Evolutionary conservation across 2,888 invertebrate genomes (phyloP).

Genomic region (Phoronis australis): DNA sequence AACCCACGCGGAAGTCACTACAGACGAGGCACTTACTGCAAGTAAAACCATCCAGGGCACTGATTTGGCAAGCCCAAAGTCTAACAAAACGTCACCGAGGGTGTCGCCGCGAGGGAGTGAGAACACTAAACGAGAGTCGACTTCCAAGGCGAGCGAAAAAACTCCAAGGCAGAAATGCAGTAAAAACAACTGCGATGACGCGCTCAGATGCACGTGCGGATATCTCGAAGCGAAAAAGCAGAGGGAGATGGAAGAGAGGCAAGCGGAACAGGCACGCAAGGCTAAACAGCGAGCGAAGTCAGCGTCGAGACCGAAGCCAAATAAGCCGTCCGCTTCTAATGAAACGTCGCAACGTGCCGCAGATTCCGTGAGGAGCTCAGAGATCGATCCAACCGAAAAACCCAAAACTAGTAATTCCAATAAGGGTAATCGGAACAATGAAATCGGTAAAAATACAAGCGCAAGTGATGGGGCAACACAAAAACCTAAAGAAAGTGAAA

Average conservation of each 20-base stretch:
- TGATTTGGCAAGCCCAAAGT: neutral
- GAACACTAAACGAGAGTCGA: constrained; percentile 12
- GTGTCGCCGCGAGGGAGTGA: constrained; percentile 2
- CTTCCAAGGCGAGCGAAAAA: constrained; percentile 12
- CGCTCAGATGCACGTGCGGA: no score
- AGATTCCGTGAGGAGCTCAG: no score
- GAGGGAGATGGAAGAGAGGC: constrained; percentile 2
- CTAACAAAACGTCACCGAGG: neutral
- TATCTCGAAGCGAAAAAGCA: constrained; percentile 7
- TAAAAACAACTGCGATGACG: no score
- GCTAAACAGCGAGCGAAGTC: neutral
- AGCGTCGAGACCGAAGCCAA: neutral
- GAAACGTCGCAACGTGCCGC: constrained; percentile 11
- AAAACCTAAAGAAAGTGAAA: no score
- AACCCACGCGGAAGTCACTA: neutral
- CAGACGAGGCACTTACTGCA: neutral
- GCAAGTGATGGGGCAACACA: neutral
- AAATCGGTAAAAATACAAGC: constrained; percentile 15
- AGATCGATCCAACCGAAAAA: no score
- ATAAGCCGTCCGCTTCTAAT: neutral
- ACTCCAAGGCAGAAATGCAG: constrained; percentile 14
- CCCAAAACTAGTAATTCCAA: neutral
- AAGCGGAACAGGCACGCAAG: neutral
- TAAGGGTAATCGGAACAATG: constrained; percentile 6
- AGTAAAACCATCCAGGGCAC: neutral